Percentiles rank a stretch among this genome's conserved stretches.
phyloP scores from a whole-genome alignment of 2,888 invertebrate species.

The Aelia acuminata region DNA sequence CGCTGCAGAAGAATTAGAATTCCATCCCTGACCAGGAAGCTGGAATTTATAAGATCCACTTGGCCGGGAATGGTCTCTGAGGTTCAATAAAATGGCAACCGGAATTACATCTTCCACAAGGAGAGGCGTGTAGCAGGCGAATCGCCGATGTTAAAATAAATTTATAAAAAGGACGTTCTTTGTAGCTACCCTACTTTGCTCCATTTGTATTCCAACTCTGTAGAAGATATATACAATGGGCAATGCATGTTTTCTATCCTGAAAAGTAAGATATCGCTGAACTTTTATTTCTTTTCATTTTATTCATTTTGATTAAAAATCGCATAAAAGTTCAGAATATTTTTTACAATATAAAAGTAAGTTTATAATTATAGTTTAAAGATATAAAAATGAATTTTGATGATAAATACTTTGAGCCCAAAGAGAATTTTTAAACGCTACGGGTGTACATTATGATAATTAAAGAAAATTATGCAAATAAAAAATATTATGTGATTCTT shows the following conservation, averaged over 20 bases:
- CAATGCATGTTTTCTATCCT: neutral
- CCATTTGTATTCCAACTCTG: neutral
- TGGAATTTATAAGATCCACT: conserved; percentile 14
- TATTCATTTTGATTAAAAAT: too few relatives aligned
- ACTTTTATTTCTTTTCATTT: neutral
- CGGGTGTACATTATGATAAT: too few relatives aligned
- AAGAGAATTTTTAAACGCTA: too few relatives aligned
- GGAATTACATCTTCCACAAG: conserved; percentile 10
- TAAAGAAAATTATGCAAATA: too few relatives aligned
- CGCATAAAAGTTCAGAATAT: too few relatives aligned
- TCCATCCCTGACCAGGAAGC: conserved; percentile 28
- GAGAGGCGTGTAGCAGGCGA: neutral
- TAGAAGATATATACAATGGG: neutral
- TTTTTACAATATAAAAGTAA: too few relatives aligned
- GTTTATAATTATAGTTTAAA: too few relatives aligned
- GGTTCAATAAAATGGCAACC: neutral
- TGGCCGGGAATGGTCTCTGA: conserved; percentile 7
- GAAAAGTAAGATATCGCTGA: neutral
- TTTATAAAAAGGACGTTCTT: conserved; percentile 25
- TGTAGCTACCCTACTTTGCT: neutral
- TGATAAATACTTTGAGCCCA: too few relatives aligned
- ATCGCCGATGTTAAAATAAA: neutral
- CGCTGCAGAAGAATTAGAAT: neutral
- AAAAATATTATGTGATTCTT: too few relatives aligned
- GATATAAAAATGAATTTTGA: too few relatives aligned